Evolutionary conservation across 2,797 vertebrate genomes (phyloP), one percentile per base, ranked within the genome.

Genomic region (Euthynnus affinis): DNA sequence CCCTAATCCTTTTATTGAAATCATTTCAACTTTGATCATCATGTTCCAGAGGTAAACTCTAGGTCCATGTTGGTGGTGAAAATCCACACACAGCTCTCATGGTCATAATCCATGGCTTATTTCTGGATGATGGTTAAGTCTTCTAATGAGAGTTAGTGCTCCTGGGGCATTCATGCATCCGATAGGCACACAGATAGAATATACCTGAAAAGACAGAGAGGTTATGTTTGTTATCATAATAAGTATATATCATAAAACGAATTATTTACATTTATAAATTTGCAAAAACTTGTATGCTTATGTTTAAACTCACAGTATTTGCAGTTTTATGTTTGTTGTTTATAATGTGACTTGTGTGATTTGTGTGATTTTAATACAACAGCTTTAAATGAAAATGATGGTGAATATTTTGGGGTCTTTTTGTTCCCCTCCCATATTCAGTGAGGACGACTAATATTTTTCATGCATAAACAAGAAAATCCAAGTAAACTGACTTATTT

Each of bases 181-280:
- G 84, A 62, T 95, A 95, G 87, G 95, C 94, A 88, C 94, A 95
- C 87, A 94, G 87, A 87, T 93, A 95, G 89, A 96, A 94, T 42
- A 95, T 91, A 83, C 93, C 94, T 95, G 63, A 2, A 75, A 49
- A 56, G n/a, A 69, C 12, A 68, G 27, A 53, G 15, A 64, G 2
- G 57, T 13, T 7, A 12, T 13, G 14, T 29, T 14, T 61, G 9
- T 27, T 53, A 29, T 29, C 4, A 49, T 29, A 29, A 29, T 29
- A 5, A 29, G 3, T 5, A 29, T 29, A 12, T 13, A 25, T 9
- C 1, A 40, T 22, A 13, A 58, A 52, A 40, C 34, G 0, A 52
- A 44, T 20, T 1, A 10, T 23, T 55, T 20, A 3, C 13, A 9
- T 49, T 22, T 4, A 14, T 32, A 9, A 6, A 46, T 74, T 48